phyloP scores from a whole-genome alignment of 2,113 vertebrate genomes.

The Channa argus region DNA sequence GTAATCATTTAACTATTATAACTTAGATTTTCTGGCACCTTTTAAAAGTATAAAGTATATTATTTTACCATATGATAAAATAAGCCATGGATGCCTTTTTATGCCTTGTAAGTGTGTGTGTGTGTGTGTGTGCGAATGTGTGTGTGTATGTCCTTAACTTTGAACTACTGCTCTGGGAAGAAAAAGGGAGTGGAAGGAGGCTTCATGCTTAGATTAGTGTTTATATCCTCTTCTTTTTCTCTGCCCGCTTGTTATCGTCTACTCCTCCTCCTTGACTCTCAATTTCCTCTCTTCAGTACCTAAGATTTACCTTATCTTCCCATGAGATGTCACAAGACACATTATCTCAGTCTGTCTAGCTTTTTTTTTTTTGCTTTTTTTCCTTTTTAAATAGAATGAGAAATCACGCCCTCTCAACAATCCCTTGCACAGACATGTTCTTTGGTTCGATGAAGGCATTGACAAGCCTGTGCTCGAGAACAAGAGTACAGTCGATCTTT shows the following conservation, averaged over 20 bases:
- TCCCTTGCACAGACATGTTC: slow-evolving; percentile 29
- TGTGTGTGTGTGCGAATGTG: not conserved
- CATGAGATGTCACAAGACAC: slow-evolving; percentile 6
- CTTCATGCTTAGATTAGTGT: slow-evolving; percentile 33
- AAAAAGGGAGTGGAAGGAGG: not conserved
- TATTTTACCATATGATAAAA: no score
- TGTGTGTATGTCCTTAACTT: not conserved
- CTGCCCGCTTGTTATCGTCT: not conserved
- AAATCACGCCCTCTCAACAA: slow-evolving; percentile 20
- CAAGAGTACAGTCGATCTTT: slow-evolving; percentile 19
- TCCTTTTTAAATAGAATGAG: slow-evolving; percentile 11
- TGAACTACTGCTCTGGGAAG: slow-evolving; percentile 23
- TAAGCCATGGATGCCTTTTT: not conserved
- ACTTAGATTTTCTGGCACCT: no score
- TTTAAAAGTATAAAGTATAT: no score
- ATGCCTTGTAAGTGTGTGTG: not conserved
- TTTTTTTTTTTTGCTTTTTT: not conserved
- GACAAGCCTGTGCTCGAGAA: slow-evolving; percentile 43
- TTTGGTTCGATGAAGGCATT: slow-evolving; percentile 25
- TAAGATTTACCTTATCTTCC: slow-evolving; percentile 3
- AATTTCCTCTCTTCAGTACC: not conserved
- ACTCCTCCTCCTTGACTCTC: slow-evolving; percentile 1
- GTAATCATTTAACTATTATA: no score
- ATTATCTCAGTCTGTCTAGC: not conserved
- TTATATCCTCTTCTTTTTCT: slow-evolving; percentile 6